Percentiles rank a stretch among this genome's conserved stretches.
Evolutionary conservation across 92 coral and sea anemone species (phyloP).

Genomic region (Muricea muricata): DNA sequence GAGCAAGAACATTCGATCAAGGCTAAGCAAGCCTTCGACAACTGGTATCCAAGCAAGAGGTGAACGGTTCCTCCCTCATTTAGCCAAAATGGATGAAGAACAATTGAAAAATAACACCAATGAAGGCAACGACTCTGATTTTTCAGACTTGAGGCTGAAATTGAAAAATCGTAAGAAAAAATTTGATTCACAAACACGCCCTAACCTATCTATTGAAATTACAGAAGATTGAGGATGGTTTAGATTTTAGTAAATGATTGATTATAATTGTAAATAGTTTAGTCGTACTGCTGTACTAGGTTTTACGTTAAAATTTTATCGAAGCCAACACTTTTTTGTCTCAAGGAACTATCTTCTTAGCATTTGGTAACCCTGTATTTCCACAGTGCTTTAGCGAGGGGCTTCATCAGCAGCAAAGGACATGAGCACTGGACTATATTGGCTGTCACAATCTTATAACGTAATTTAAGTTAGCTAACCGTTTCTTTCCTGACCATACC

Average conservation of each 20-base stretch:
- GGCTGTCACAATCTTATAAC: no score
- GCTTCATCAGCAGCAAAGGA: no score
- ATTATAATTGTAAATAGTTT: no score
- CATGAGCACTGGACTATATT: no score
- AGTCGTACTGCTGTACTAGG: no score
- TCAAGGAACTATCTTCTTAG: no score
- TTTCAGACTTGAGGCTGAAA: slow-evolving; percentile 77
- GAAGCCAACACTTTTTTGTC: no score
- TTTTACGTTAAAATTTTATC: no score
- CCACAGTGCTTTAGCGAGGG: no score
- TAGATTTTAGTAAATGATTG: neutral
- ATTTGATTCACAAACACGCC: slow-evolving; percentile 78
- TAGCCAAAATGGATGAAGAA: slow-evolving; percentile 28
- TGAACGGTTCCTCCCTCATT: neutral
- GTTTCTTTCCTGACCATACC: no score
- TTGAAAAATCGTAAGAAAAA: slow-evolving; percentile 76
- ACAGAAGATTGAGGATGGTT: slow-evolving; percentile 61
- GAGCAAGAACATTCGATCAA: neutral
- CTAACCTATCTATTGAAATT: slow-evolving; percentile 91
- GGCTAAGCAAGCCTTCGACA: neutral
- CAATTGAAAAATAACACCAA: neutral
- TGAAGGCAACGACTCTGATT: neutral
- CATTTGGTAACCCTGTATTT: no score
- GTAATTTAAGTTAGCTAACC: no score
- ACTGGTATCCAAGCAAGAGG: neutral